Conservation (phyloP, 2,888 invertebrate genomes). For the Eupeodes latifasciatus region DNA sequence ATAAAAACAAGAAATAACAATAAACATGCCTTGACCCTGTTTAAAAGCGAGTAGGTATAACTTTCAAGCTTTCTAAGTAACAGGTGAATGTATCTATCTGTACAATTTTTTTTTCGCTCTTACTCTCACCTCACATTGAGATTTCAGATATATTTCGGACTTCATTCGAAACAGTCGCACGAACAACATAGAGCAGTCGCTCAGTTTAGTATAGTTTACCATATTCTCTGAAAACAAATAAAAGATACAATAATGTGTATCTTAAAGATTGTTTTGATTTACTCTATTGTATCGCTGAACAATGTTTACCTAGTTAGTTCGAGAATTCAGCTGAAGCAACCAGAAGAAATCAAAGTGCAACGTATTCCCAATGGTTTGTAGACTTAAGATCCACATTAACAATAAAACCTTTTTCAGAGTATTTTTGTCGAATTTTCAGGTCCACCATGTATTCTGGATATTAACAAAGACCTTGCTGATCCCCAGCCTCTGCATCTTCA, state of each 20-base stretch:
- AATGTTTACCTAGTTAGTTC: slow-evolving; percentile 17
- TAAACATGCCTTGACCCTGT: slow-evolving; percentile 39
- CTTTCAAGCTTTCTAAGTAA: slow-evolving; percentile 42
- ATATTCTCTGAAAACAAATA: neutral
- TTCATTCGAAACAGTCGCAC: slow-evolving; percentile 23
- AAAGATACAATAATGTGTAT: slow-evolving; percentile 25
- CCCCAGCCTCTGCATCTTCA: slow-evolving; percentile 87
- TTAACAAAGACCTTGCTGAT: slow-evolving; percentile 81
- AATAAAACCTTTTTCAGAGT: neutral
- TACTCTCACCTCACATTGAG: neutral
- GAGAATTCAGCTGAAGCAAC: slow-evolving; percentile 44
- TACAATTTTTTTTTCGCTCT: neutral
- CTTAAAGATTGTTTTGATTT: slow-evolving; percentile 11
- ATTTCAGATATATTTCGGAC: slow-evolving; percentile 40
- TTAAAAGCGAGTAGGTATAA: neutral
- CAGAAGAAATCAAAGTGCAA: slow-evolving; percentile 64
- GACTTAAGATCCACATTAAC: neutral
- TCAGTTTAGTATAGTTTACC: too few species aligned
- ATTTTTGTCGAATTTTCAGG: slow-evolving; percentile 51
- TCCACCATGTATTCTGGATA: slow-evolving; percentile 78
- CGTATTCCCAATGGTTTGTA: slow-evolving; percentile 54
- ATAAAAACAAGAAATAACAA: slow-evolving; percentile 11
- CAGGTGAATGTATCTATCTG: slow-evolving; percentile 27
- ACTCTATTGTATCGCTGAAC: neutral
- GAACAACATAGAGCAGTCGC: neutral